Evolutionary conservation across 2,888 invertebrate genomes (phyloP).

Genomic region (Trissolcus brochymenae): DNA sequence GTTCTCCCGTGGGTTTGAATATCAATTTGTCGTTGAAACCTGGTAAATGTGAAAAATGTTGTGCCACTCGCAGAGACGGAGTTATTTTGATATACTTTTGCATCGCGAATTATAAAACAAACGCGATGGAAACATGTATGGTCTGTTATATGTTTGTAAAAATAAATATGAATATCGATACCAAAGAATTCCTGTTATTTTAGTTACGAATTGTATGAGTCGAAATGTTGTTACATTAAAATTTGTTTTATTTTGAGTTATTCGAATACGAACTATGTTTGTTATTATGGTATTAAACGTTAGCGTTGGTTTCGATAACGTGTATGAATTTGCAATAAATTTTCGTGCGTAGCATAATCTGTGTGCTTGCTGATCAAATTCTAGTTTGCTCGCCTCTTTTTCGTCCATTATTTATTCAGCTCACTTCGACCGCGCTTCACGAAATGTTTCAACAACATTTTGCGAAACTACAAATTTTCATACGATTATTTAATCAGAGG

Average conservation of each 20-base stretch:
- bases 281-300: constrained; percentile 38
- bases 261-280: constrained; percentile 14
- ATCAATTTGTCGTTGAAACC: not conserved
- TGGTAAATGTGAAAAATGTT: not conserved
- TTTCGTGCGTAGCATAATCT: constrained; percentile 30
- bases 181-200: too few species aligned
- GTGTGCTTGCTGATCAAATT: constrained; percentile 15
- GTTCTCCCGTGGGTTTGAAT: too few species aligned
- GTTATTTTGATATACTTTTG: too few species aligned
- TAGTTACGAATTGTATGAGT: not conserved
- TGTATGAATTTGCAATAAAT: constrained; percentile 53
- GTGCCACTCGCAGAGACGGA: too few species aligned
- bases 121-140: too few species aligned
- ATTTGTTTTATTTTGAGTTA: constrained; percentile 1
- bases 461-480: not conserved
- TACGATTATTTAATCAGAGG: not conserved
- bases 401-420: constrained; percentile 11
- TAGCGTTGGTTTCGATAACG: constrained; percentile 26
- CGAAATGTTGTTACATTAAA: not conserved
- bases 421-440: too few species aligned
- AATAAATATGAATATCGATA: too few species aligned
- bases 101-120: constrained; percentile 3
- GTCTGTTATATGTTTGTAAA: too few species aligned
- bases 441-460: constrained; percentile 8
- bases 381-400: constrained; percentile 14